Conservation (phyloP, 2,888 invertebrate genomes). For the Hylaea fasciaria region DNA sequence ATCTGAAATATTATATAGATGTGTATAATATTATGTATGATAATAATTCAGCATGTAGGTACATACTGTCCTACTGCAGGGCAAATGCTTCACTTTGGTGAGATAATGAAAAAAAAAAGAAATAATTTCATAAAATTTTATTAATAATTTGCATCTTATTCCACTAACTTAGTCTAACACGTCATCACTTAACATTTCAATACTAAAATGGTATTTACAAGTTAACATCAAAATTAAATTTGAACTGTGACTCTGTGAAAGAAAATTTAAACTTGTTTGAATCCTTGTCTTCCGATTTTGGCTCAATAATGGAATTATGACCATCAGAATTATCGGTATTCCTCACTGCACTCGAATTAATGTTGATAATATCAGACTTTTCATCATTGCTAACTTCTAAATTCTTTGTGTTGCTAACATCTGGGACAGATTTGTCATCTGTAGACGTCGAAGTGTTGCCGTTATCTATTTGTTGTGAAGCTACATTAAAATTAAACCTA, state of each 20-base stretch:
- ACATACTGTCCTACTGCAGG: no score
- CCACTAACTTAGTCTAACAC: constrained; percentile 2
- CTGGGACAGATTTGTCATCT: constrained; percentile 29
- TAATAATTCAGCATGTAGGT: no score
- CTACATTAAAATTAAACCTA: constrained; percentile 78
- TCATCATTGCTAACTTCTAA: constrained; percentile 38
- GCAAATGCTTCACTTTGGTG: no score
- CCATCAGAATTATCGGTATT: constrained; percentile 3
- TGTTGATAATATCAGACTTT: constrained; percentile 41
- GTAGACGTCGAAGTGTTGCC: constrained; percentile 38
- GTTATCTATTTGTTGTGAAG: constrained; percentile 56
- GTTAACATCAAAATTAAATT: constrained; percentile 86
- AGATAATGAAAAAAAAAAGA: no score
- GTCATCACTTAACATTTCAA: constrained; percentile 1
- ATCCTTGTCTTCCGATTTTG: constrained; percentile 35
- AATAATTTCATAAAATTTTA: constrained; percentile 2
- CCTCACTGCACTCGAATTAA: constrained; percentile 31
- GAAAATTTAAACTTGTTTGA: constrained; percentile 68
- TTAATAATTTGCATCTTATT: constrained; percentile 6
- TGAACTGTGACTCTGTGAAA: constrained; percentile 84
- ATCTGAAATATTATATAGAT: no score
- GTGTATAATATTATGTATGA: no score
- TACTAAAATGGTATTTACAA: constrained; percentile 42
- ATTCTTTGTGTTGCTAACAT: constrained; percentile 32
- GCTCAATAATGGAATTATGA: not conserved